phyloP scores from a whole-genome alignment of 2,113 vertebrate genomes.

The Entelurus aequoreus region DNA sequence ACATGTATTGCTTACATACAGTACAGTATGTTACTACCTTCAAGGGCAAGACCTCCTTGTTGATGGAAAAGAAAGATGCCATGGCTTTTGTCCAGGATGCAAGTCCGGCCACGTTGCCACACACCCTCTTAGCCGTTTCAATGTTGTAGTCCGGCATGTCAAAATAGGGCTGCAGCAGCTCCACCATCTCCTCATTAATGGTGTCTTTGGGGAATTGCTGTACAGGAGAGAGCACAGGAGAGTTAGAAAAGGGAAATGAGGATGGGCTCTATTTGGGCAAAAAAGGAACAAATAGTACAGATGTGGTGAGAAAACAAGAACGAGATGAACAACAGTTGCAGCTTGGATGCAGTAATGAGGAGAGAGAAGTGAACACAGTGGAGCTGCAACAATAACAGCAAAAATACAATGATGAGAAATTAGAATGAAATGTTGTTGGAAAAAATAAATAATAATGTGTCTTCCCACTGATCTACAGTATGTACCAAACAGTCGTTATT shows the following conservation, averaged over 20 bases:
- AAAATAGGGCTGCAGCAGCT: constrained; percentile 90
- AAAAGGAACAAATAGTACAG: constrained; percentile 3
- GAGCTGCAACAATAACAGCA: not conserved
- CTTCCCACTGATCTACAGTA: not conserved
- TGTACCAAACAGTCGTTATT: not conserved
- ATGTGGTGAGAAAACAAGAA: not conserved
- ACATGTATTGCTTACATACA: not conserved
- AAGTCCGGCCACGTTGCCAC: constrained; percentile 91
- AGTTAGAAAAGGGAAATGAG: not conserved
- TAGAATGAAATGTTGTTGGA: not conserved
- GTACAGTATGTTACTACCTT: constrained; percentile 72
- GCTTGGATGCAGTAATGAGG: not conserved
- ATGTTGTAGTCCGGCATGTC: constrained; percentile 93
- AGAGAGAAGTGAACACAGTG: not conserved
- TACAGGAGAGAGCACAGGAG: constrained; percentile 6
- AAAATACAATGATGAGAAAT: not conserved
- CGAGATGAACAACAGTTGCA: not conserved
- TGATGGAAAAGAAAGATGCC: constrained; percentile 90
- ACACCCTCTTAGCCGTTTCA: constrained; percentile 88
- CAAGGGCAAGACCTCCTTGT: constrained; percentile 93
- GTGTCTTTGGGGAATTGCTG: constrained; percentile 96
- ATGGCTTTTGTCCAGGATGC: constrained; percentile 96
- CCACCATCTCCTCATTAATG: constrained; percentile 92
- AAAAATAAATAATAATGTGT: not conserved
- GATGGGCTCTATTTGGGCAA: not conserved